Evolutionary conservation across 2,797 vertebrate species (phyloP), one percentile per base, ranked within the genome.

Genomic region (Chloroceryle amazona): DNA sequence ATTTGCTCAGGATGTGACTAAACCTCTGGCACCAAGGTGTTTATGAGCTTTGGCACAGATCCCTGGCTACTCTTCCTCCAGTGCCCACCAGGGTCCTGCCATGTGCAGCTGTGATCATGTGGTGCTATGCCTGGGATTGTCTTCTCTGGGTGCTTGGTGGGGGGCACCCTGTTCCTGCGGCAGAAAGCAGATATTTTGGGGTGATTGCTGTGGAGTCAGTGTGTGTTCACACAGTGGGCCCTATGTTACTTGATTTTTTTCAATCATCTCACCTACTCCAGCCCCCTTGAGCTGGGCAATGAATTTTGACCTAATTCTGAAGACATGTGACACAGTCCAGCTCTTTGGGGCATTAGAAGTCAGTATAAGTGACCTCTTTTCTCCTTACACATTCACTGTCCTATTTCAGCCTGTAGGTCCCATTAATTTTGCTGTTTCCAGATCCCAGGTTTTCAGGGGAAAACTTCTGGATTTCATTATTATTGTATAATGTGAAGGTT

Each of bases 41-140:
- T 66, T 31, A 8, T 55, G 37, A 61, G 26, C 39, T 63, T 71
- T 18, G n/a, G 60, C 23, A 31, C 8, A 28, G 39, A 61, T n/a
- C 28, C 39, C 31, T 3, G 6, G 12, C 21, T 55, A 1, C 52
- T 55, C 35, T 35, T 74, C 42, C n/a, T 60, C 55, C 55, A 41
- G 31, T 2, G 3, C 18, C 65, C 35, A 39, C 8, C 35, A 0
- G 1, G 35, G 13, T 46, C 31, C 57, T 33, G 82, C 18, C 0
- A 0, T 39, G 39, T 16, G 23, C 29, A 66, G 33, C 46, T 2
- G 0, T 31, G 62, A 8, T 55, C 31, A 3, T 26, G 26, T 0
- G 0, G 9, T 5, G 10, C 39, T 57, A 37, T n/a, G 41, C 28
- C 11, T 28, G 9, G 44, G 39, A 18, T 11, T 44, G 29, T 26